Conservation (phyloP, 2,888 invertebrate species). For the Caenorhabditis wallacei region DNA sequence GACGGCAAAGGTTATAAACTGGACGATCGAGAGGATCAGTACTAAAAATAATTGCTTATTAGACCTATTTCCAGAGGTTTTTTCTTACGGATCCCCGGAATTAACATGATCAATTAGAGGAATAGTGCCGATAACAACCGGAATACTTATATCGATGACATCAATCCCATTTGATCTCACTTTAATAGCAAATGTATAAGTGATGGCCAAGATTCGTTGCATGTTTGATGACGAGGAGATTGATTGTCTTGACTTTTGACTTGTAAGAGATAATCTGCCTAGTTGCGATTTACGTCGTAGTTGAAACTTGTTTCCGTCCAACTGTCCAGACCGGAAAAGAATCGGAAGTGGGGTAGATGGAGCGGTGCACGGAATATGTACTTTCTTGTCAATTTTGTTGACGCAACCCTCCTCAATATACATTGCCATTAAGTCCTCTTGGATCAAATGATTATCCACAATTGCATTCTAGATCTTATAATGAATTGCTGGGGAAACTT, state of each 20-base stretch:
- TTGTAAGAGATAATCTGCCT: slow-evolving; percentile 62
- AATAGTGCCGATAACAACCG: slow-evolving; percentile 76
- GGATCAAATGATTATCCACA: slow-evolving; percentile 71
- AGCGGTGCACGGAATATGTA: slow-evolving; percentile 73
- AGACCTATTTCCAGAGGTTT: neutral
- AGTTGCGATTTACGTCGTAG: slow-evolving; percentile 66
- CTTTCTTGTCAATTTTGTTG: slow-evolving; percentile 77
- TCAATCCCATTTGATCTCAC: slow-evolving; percentile 72
- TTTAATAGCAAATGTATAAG: slow-evolving; percentile 60
- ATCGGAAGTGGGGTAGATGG: slow-evolving; percentile 60
- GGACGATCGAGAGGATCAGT: slow-evolving; percentile 57
- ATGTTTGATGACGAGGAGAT: slow-evolving; percentile 60
- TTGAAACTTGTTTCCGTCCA: slow-evolving; percentile 59
- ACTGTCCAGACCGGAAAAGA: slow-evolving; percentile 40
- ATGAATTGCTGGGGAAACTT: neutral
- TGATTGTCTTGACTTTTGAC: slow-evolving; percentile 56
- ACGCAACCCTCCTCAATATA: slow-evolving; percentile 77
- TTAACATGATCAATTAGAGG: slow-evolving; percentile 65
- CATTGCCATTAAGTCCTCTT: slow-evolving; percentile 79
- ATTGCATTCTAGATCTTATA: slow-evolving; percentile 55
- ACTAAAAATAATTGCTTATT: slow-evolving; percentile 12
- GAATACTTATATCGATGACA: slow-evolving; percentile 76
- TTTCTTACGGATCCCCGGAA: slow-evolving; percentile 51
- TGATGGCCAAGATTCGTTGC: slow-evolving; percentile 61
- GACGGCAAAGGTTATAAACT: slow-evolving; percentile 62